Conservation (phyloP, 2,113 vertebrate species). For the Spea multiplicata region DNA sequence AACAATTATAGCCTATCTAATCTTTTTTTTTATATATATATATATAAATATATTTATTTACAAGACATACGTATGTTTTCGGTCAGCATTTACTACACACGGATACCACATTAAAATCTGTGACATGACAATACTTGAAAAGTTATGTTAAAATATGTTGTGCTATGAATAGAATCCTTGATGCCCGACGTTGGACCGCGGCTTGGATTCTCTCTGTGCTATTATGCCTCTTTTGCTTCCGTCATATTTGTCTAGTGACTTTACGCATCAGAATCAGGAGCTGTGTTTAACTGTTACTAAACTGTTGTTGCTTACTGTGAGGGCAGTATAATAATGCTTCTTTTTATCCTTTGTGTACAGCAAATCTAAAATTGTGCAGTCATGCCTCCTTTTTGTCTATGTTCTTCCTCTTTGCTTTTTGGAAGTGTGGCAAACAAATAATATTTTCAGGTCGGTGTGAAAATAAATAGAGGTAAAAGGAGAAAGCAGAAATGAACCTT, state of each 20-base stretch:
- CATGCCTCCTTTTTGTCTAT: slow-evolving; percentile 58
- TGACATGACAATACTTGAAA: slow-evolving; percentile 61
- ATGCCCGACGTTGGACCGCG: slow-evolving; percentile 62
- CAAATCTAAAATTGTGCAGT: slow-evolving; percentile 60
- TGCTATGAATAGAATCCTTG: slow-evolving; percentile 60
- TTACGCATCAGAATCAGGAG: slow-evolving; percentile 64
- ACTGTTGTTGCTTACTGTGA: slow-evolving; percentile 72
- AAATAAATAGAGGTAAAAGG: slow-evolving; percentile 48
- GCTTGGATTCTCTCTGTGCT: slow-evolving; percentile 65
- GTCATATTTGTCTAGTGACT: slow-evolving; percentile 67
- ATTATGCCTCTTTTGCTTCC: slow-evolving; percentile 64
- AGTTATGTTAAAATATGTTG: slow-evolving; percentile 61
- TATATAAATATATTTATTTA: slow-evolving; percentile 46
- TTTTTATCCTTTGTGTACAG: slow-evolving; percentile 57
- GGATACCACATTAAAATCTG: slow-evolving; percentile 41
- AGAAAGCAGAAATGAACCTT: slow-evolving; percentile 61
- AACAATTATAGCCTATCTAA: slow-evolving; percentile 54
- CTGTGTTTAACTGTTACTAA: slow-evolving; percentile 70
- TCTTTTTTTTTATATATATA: slow-evolving; percentile 62
- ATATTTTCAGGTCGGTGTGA: slow-evolving; percentile 57
- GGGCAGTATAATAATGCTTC: slow-evolving; percentile 63
- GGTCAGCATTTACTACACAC: slow-evolving; percentile 24
- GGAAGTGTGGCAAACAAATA: slow-evolving; percentile 64
- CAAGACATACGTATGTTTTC: slow-evolving; percentile 37
- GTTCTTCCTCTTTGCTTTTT: slow-evolving; percentile 56